These are phyloP conservation scores for Hirtodrosophila duncani DNA, from an alignment of 2,888 invertebrate species.

Conservation along the genomic window DNA sequence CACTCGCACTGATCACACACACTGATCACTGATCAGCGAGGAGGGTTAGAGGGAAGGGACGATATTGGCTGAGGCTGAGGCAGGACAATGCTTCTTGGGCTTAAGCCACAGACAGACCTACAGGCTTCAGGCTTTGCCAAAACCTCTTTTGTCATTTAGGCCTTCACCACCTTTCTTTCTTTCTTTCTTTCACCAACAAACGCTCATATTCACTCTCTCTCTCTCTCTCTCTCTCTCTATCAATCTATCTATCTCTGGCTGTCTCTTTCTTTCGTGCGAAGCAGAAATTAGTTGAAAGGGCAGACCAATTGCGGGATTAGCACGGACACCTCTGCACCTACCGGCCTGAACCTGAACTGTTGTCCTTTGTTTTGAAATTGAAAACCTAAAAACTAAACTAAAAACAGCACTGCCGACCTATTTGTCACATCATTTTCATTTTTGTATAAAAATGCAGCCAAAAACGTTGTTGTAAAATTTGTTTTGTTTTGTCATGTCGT, in stretches of 20 bases:
- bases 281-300: conserved; percentile 43
- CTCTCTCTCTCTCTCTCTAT: conserved; percentile 15
- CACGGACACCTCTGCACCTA: conserved; percentile 57
- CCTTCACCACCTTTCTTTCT: conserved; percentile 11
- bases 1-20: too few relatives aligned
- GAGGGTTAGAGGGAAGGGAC: not conserved
- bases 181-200: not conserved
- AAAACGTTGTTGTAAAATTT: conserved; percentile 40
- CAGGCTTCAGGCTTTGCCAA: conserved; percentile 2
- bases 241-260: not conserved
- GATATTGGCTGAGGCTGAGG: conserved; percentile 24
- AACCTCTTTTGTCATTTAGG: conserved; percentile 25
- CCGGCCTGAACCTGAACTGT: not conserved
- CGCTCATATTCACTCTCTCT: not conserved
- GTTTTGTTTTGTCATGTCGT: conserved; percentile 74
- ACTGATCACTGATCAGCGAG: not conserved
- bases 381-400: conserved; percentile 24
- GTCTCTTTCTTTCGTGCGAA: conserved; percentile 48
- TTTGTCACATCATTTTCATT: conserved; percentile 58
- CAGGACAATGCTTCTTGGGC: conserved; percentile 28
- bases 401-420: conserved; percentile 38
- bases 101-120: conserved; percentile 3
- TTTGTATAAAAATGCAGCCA: not conserved
- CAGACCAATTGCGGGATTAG: conserved; percentile 64
- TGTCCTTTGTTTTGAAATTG: conserved; percentile 49